Percentiles rank a stretch among this genome's conserved stretches.
phyloP scores from a whole-genome alignment of 2,797 vertebrate genomes.

The Dicrostonyx torquatus region DNA sequence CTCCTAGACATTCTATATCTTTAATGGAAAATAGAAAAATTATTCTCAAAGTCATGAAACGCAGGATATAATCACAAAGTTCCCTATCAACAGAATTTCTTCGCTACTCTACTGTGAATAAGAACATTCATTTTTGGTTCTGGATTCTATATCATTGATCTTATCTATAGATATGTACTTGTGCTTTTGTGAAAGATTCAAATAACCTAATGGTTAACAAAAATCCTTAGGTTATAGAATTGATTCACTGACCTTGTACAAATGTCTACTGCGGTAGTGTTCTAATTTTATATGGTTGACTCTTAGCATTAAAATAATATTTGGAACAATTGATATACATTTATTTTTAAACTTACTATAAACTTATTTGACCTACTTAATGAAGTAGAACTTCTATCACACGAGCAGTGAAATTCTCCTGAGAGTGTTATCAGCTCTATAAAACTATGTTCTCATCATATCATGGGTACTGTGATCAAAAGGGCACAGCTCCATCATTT shows the following conservation, averaged over 20 bases:
- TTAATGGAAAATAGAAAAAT: conserved; percentile 21
- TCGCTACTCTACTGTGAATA: conserved; percentile 38
- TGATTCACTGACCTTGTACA: not conserved
- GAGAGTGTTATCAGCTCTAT: not conserved
- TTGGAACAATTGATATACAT: conserved; percentile 24
- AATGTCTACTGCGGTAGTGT: not conserved
- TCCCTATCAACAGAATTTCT: conserved; percentile 59
- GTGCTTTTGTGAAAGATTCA: not conserved
- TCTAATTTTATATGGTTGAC: conserved; percentile 33
- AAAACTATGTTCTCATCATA: conserved; percentile 8
- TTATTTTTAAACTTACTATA: conserved; percentile 33
- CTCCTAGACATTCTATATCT: not conserved
- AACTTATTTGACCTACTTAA: conserved; percentile 8
- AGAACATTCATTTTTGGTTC: conserved; percentile 23
- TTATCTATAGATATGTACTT: not conserved
- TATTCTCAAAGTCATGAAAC: conserved; percentile 55
- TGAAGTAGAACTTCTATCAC: not conserved
- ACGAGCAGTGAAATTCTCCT: conserved; percentile 29
- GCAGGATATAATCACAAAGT: not conserved
- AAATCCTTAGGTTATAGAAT: not conserved
- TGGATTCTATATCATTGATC: not conserved
- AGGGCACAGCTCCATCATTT: not conserved
- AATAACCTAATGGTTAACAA: conserved; percentile 37
- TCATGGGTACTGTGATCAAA: not conserved
- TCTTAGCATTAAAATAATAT: not conserved